Conservation (phyloP, 2,888 invertebrate genomes). For the Yponomeuta sedellus region DNA sequence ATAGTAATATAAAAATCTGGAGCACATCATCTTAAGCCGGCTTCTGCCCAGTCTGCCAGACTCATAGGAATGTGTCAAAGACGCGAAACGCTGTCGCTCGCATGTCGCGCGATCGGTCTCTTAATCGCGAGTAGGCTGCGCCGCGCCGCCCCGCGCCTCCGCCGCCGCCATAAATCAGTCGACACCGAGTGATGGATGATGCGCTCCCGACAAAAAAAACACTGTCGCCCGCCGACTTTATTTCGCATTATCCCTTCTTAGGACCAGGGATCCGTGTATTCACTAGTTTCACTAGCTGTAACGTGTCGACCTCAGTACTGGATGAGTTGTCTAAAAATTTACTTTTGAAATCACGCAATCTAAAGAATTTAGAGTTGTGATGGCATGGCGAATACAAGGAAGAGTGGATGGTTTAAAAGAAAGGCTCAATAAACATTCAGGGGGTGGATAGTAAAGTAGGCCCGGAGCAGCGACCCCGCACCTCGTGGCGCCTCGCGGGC, state of each 20-base stretch:
- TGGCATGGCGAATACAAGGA: constrained; percentile 22
- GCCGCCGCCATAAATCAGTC: constrained; percentile 68
- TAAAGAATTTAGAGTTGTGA: background rate
- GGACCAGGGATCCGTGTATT: constrained; percentile 18
- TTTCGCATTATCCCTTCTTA: constrained; percentile 30
- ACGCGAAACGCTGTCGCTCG: constrained; percentile 30
- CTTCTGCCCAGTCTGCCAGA: background rate
- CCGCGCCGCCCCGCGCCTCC: constrained; percentile 40
- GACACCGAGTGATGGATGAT: constrained; percentile 62
- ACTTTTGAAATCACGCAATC: background rate
- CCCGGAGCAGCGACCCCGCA: constrained; percentile 31
- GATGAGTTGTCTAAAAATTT: background rate
- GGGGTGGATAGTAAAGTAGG: constrained; percentile 53
- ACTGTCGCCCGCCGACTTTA: constrained; percentile 33
- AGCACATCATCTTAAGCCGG: too few relatives aligned
- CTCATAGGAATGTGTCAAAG: background rate
- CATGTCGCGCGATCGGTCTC: constrained; percentile 54
- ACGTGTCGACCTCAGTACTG: background rate
- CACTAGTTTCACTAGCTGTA: constrained; percentile 6
- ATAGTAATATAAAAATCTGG: too few relatives aligned
- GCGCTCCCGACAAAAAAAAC: constrained; percentile 47
- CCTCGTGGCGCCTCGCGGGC: constrained; percentile 49
- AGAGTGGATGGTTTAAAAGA: constrained; percentile 43
- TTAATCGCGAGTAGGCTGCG: constrained; percentile 59
- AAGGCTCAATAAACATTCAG: constrained; percentile 42